Conservation (phyloP, 1,140 invertebrate genomes). For the Limonius californicus region DNA sequence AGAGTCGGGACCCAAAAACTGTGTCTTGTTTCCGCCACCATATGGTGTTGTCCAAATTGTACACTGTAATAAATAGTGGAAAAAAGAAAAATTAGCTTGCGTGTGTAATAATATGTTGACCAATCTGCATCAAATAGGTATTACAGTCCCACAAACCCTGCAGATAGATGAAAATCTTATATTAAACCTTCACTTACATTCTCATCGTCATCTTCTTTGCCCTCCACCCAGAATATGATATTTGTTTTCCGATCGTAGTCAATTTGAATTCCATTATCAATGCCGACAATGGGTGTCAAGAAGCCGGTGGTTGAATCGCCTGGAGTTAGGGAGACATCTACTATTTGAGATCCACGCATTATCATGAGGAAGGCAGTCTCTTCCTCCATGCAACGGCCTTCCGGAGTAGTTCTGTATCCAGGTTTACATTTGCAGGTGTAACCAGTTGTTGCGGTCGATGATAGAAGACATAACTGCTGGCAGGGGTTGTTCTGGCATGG, state of each 20-base stretch:
- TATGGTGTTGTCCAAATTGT: conserved; percentile 83
- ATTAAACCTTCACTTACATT: conserved; percentile 51
- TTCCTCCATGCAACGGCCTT: conserved; percentile 77
- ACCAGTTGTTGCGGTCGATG: conserved; percentile 61
- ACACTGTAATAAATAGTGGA: conserved; percentile 68
- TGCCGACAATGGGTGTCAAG: conserved; percentile 84
- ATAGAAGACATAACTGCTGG: conserved; percentile 88
- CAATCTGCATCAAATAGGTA: background rate
- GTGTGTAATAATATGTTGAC: too few species aligned
- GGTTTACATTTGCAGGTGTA: conserved; percentile 90
- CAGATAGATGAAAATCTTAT: background rate
- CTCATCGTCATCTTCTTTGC: conserved; percentile 65
- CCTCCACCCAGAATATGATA: conserved; percentile 81
- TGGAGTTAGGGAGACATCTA: conserved; percentile 76
- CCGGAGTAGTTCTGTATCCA: conserved; percentile 67
- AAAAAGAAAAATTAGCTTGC: too few species aligned
- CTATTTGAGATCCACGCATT: conserved; percentile 82
- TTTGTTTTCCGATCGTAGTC: conserved; percentile 87
- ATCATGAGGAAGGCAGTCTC: conserved; percentile 88
- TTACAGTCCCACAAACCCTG: too few species aligned
- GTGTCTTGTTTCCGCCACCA: conserved; percentile 80
- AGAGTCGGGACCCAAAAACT: conserved; percentile 72
- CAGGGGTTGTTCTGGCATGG: conserved; percentile 80
- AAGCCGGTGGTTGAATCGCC: conserved; percentile 71
- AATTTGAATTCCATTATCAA: conserved; percentile 83